Percentiles rank a stretch among this genome's conserved stretches.
phyloP scores from a whole-genome alignment of 2,888 invertebrate genomes.

The Dasysyrphus tricinctus region DNA sequence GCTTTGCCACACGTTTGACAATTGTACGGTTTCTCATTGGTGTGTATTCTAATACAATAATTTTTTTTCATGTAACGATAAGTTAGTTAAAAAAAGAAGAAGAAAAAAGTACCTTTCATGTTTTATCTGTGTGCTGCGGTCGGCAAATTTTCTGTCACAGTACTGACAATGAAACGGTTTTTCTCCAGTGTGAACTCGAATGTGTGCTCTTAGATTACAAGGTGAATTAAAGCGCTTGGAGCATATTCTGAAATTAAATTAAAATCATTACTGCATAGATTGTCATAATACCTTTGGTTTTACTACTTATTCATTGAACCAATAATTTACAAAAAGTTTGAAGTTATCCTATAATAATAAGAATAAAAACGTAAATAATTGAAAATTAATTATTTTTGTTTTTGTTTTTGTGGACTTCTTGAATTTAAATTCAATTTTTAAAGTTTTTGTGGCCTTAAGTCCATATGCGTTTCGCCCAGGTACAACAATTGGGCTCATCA shows the following conservation, averaged over 20 bases:
- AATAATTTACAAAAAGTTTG: too few relatives aligned
- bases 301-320: too few relatives aligned
- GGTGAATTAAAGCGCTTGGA: conserved; percentile 81
- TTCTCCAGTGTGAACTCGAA: conserved; percentile 82
- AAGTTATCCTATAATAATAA: too few relatives aligned
- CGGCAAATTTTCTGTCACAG: conserved; percentile 80
- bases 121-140: conserved; percentile 81
- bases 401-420: too few relatives aligned
- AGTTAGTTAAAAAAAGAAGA: background rate
- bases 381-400: too few relatives aligned
- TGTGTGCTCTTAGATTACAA: conserved; percentile 81
- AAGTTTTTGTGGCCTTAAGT: too few relatives aligned
- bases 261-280: background rate
- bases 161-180: conserved; percentile 81
- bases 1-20: conserved; percentile 79
- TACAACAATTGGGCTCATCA: too few relatives aligned
- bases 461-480: too few relatives aligned
- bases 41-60: conserved; percentile 78
- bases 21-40: conserved; percentile 80
- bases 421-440: too few relatives aligned
- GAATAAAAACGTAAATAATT: too few relatives aligned
- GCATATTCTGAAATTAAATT: conserved; percentile 78
- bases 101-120: conserved; percentile 79
- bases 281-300: background rate
- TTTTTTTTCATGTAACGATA: background rate